Evolutionary conservation across 1,140 invertebrate species (phyloP), one percentile per base, ranked within the genome.

Genomic region (Drosophila sucinea): DNA sequence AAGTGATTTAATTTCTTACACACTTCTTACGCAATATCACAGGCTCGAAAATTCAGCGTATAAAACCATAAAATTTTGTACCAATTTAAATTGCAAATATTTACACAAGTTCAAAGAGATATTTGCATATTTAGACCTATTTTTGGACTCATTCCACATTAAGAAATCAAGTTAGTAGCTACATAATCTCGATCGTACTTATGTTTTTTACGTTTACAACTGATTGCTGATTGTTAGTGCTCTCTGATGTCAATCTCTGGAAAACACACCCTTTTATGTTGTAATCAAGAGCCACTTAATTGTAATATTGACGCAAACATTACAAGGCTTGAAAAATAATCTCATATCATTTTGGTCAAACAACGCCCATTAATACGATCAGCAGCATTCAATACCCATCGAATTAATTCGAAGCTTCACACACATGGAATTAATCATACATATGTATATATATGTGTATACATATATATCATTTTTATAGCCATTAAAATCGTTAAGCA

Each of bases 401-500:
- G 25, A 55, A 11, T 7, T 40, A 44, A 8, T 32, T 38, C 35
- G 35, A 2, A 11, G 35, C 35, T 38, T 11, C 55, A 67, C 40
- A 40, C 40, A 40, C 27, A 11, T 32, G 30, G 29, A 29, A 2
- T 44, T 11, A 56, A 40, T 10, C 2, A 44, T 23, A 44, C 41
- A 41, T 56, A 8, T 38, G 17, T 10, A 58, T 8, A 58, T 1
- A 25, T 4, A 60, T 23, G 51, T 40, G 11, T 3, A 47, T 23
- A 47, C 8, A 27, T 69, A 40, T 23, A 17, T 54, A 63, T 69
- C 58, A 47, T 25, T 41, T 44, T 55, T 55, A 32, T 54, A 4
- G 33, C 55, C 17, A 65, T 47, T 44, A 17, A 54, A 17, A 64
- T n/a, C 62, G 27, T 67, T 73, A 17, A 29, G 67, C 75, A 60